These are phyloP conservation scores for Limnephilus rhombicus DNA, from an alignment of 2,888 invertebrate genomes.

Conservation along the genomic window DNA sequence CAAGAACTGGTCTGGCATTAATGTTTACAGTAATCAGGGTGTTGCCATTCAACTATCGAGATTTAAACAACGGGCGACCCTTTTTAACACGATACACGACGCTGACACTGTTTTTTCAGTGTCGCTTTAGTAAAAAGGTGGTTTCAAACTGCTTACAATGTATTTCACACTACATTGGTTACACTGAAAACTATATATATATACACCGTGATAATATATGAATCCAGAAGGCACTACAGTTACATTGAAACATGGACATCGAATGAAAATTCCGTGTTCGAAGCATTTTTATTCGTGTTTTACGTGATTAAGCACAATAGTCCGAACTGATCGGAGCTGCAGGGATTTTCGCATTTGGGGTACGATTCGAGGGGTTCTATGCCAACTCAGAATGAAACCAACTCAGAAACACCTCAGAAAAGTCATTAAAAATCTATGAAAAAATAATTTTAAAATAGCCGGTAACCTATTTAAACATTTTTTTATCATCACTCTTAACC, in stretches of 20 bases:
- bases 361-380: neutral
- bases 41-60: neutral
- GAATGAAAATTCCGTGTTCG: no score
- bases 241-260: no score
- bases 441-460: no score
- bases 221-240: neutral
- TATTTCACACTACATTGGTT: neutral
- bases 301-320: neutral
- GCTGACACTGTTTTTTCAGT: neutral
- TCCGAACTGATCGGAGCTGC: neutral
- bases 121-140: neutral
- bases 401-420: no score
- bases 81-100: neutral
- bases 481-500: no score
- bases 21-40: conserved; percentile 24
- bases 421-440: no score
- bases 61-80: neutral
- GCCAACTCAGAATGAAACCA: no score
- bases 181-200: neutral
- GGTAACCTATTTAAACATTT: no score
- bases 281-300: neutral
- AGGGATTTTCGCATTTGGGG: neutral
- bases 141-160: neutral
- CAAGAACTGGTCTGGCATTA: conserved; percentile 10
- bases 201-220: neutral